A percentile compares a stretch with the other conserved stretches of the same genome.
Evolutionary conservation across 92 coral and sea anemone species (phyloP).

Genomic region (Pocillopora grandis): DNA sequence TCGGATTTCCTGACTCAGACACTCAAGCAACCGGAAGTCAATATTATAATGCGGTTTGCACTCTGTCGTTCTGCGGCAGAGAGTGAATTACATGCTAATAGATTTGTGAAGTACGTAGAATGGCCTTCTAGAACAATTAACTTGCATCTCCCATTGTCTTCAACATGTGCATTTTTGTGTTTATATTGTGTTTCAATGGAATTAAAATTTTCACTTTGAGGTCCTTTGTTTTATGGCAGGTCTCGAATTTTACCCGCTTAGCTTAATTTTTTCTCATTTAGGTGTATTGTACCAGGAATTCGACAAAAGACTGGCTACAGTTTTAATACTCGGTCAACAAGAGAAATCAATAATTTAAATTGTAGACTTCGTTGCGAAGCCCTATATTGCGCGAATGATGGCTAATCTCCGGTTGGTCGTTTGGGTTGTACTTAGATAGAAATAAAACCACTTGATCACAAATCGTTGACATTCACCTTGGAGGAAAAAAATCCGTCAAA

Average conservation of each 20-base stretch:
- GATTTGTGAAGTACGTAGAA: conserved; percentile 31
- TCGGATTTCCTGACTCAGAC: conserved; percentile 44
- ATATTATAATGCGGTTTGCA: conserved; percentile 49
- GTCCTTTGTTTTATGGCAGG: conserved; percentile 3
- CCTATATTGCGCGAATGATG: conserved; percentile 12
- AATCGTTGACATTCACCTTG: conserved; percentile 41
- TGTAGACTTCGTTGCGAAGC: conserved; percentile 20
- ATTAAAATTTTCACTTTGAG: conserved; percentile 31
- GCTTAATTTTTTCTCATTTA: conserved; percentile 3
- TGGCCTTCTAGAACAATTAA: conserved; percentile 31
- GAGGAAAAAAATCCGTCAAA: background rate
- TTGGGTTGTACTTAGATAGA: conserved; percentile 1
- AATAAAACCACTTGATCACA: conserved; percentile 26
- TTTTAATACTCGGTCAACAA: conserved; percentile 31
- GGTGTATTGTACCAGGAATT: conserved; percentile 20
- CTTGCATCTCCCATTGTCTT: background rate
- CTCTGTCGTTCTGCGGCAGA: conserved; percentile 20
- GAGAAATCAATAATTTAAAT: conserved; percentile 47
- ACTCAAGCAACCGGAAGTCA: conserved; percentile 44
- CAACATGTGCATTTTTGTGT: conserved; percentile 37
- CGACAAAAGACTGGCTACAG: conserved; percentile 32
- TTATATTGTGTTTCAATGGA: conserved; percentile 26
- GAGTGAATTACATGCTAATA: conserved; percentile 25
- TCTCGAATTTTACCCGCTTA: conserved; percentile 8
- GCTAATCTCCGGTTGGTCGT: conserved; percentile 24